Evolutionary conservation across 35 echinoderm and acorn worm species (phyloP).

Genomic region (Ophiothrix spiculata): DNA sequence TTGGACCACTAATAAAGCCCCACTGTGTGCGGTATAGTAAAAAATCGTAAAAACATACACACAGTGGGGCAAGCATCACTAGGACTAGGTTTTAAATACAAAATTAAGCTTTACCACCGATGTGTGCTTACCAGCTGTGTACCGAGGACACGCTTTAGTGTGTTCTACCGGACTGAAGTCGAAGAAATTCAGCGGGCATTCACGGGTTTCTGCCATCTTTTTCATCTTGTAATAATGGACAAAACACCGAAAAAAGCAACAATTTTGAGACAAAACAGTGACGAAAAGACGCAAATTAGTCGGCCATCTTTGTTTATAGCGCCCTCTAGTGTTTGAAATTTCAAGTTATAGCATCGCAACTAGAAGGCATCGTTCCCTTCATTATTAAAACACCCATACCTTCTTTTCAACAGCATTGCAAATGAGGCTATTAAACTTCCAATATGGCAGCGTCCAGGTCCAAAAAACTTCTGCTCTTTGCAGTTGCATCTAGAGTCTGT

Average conservation of each 20-base stretch:
- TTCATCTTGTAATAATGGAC: not conserved
- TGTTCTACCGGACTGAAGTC: constrained; percentile 70
- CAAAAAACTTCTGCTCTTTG: not conserved
- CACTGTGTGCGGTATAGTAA: too few species aligned
- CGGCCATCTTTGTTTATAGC: not conserved
- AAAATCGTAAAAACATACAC: too few species aligned
- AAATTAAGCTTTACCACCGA: too few species aligned
- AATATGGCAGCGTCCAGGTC: constrained; percentile 31
- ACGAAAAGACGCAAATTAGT: not conserved
- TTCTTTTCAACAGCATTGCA: not conserved
- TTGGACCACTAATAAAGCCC: too few species aligned
- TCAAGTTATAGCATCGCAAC: too few species aligned
- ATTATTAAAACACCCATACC: too few species aligned
- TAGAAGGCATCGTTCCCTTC: not conserved
- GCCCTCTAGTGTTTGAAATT: not conserved
- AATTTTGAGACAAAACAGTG: not conserved
- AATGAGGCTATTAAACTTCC: not conserved
- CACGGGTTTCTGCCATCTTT: constrained; percentile 76
- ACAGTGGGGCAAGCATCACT: too few species aligned
- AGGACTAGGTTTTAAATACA: too few species aligned
- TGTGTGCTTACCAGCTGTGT: constrained; percentile 78
- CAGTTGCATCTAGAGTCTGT: not conserved
- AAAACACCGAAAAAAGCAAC: not conserved
- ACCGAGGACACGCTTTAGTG: constrained; percentile 70
- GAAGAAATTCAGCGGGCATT: constrained; percentile 77